Evolutionary conservation across 2,113 vertebrate genomes (phyloP).

Genomic region (Syrmaticus mikado): DNA sequence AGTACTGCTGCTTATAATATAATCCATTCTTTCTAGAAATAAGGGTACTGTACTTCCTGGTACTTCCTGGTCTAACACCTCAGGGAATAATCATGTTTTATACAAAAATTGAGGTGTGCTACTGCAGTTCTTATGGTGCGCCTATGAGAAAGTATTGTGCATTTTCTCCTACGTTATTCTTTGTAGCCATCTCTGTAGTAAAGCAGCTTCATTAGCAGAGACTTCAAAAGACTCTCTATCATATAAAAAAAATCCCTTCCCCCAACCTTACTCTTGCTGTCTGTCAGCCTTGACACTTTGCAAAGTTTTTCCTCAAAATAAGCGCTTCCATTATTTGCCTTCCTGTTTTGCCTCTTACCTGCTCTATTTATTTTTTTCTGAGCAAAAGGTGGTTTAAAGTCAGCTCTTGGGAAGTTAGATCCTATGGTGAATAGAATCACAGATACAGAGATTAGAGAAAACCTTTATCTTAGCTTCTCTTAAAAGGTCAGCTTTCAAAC

Average conservation of each 20-base stretch:
- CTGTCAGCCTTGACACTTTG: background rate
- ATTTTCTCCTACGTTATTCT: background rate
- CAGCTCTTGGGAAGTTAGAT: background rate
- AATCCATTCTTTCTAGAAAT: background rate
- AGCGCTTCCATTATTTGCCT: background rate
- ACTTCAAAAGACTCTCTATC: background rate
- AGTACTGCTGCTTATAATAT: background rate
- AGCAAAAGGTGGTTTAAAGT: background rate
- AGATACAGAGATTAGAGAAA: background rate
- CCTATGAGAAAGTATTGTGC: background rate
- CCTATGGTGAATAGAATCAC: background rate
- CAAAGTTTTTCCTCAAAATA: background rate
- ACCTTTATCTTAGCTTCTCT: background rate
- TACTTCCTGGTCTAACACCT: background rate
- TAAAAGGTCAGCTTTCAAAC: background rate
- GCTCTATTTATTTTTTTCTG: background rate
- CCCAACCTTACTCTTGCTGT: background rate
- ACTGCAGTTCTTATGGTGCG: background rate
- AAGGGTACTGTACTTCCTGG: fast-evolving
- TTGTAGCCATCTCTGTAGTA: background rate
- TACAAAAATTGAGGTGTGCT: background rate
- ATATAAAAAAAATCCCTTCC: background rate
- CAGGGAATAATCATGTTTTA: background rate
- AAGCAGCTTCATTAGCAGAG: background rate
- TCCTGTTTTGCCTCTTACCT: background rate